Evolutionary conservation across 92 coral and sea anemone species (phyloP).

Genomic region (Umimayanthus chanpuru): DNA sequence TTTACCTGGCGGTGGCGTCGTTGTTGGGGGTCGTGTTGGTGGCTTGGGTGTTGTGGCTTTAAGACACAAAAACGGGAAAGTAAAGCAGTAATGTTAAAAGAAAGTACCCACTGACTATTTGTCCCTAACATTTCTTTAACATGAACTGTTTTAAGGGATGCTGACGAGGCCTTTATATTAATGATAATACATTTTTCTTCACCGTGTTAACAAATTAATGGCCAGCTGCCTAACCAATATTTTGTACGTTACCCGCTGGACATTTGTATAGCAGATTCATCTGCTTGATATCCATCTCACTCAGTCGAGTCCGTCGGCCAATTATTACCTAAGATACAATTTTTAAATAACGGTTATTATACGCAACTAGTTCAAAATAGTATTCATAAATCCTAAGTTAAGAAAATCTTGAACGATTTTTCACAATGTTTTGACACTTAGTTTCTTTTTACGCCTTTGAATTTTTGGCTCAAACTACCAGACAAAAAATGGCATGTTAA

Average conservation of each 20-base stretch:
- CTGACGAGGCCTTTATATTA: no score
- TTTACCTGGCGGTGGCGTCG: not conserved
- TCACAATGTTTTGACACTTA: no score
- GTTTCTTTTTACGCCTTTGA: no score
- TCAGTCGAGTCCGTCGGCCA: conserved; percentile 1
- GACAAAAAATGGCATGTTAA: no score
- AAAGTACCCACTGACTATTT: no score
- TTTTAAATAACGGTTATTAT: not conserved
- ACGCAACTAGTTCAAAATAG: not conserved
- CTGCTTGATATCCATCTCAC: conserved; percentile 26
- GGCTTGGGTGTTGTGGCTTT: not conserved
- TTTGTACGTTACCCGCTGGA: conserved; percentile 16
- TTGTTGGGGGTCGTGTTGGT: not conserved
- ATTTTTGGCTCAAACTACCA: no score
- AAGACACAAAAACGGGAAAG: not conserved
- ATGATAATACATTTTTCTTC: no score
- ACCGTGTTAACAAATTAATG: no score
- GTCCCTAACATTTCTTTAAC: no score
- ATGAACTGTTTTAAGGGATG: no score
- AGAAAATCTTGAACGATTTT: not conserved
- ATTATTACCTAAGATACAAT: conserved; percentile 10
- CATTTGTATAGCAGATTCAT: conserved; percentile 21
- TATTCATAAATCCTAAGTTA: not conserved
- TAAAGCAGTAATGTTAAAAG: not conserved
- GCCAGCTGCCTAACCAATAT: no score